Evolutionary conservation across 2,888 invertebrate genomes (phyloP).

Genomic region (Leucoptera coffeella): DNA sequence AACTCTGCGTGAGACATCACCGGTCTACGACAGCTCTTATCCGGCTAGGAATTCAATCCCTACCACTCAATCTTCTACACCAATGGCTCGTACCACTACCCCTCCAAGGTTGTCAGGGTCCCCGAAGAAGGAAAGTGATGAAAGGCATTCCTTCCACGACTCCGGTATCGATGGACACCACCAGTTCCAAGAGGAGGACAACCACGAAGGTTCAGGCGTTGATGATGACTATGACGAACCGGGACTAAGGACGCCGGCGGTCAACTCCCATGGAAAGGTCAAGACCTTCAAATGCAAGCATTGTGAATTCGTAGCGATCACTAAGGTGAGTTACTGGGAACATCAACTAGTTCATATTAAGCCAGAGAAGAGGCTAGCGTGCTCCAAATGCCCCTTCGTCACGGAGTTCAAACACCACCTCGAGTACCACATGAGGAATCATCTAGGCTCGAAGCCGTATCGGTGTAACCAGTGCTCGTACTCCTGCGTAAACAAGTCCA

Average conservation of each 20-base stretch:
- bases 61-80: conserved; percentile 27
- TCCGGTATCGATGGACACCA: conserved; percentile 41
- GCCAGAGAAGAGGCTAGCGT: conserved; percentile 83
- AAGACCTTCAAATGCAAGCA: conserved; percentile 92
- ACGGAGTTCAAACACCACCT: conserved; percentile 98
- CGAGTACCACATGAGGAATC: conserved; percentile 94
- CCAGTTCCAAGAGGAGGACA: conserved; percentile 30
- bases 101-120: conserved; percentile 28
- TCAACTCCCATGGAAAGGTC: conserved; percentile 74
- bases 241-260: conserved; percentile 55
- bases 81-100: conserved; percentile 32
- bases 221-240: conserved; percentile 53
- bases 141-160: conserved; percentile 28
- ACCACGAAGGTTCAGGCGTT: conserved; percentile 38
- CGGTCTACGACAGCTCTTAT: conserved; percentile 22
- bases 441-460: conserved; percentile 92
- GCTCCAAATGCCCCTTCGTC: conserved; percentile 92
- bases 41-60: conserved; percentile 19
- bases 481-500: conserved; percentile 95
- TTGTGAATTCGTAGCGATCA: conserved; percentile 77
- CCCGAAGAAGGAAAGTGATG: conserved; percentile 17
- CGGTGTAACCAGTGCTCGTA: conserved; percentile 86
- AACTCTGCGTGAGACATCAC: conserved; percentile 25
- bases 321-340: conserved; percentile 90
- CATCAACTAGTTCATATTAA: conserved; percentile 90